Evolutionary conservation across 2,113 vertebrate species (phyloP).

Genomic region (Calonectris borealis): DNA sequence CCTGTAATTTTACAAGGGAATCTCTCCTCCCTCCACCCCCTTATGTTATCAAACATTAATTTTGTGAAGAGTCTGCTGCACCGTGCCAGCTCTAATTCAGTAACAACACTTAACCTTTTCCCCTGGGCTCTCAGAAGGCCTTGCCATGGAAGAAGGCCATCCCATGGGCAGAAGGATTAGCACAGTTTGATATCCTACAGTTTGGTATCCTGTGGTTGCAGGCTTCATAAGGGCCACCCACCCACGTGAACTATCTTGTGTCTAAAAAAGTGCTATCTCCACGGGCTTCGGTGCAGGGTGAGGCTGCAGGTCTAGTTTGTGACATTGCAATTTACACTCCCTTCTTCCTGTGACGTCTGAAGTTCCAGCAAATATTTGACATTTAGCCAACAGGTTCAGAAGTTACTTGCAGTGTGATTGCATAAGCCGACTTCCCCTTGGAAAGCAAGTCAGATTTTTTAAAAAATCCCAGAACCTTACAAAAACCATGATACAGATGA

Average conservation of each 20-base stretch:
- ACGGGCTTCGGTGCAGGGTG: fast-evolving
- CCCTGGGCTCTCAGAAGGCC: background rate
- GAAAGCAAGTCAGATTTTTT: background rate
- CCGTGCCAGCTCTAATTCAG: background rate
- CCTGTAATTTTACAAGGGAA: background rate
- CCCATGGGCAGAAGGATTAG: background rate
- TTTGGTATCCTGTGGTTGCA: background rate
- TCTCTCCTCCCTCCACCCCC: background rate
- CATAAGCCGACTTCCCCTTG: background rate
- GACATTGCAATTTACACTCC: background rate
- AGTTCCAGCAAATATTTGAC: background rate
- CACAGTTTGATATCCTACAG: background rate
- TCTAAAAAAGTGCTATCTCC: background rate
- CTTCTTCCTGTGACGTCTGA: background rate
- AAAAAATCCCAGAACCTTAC: background rate
- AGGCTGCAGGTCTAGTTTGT: background rate
- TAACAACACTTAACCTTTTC: background rate
- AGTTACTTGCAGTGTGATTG: background rate
- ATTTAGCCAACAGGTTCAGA: background rate
- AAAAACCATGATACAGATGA: background rate
- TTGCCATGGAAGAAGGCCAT: background rate
- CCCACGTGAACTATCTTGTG: background rate
- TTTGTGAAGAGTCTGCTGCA: background rate
- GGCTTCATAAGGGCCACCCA: background rate
- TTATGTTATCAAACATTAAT: background rate